Evolutionary conservation across 2,797 vertebrate genomes (phyloP).

Genomic region (Syngnathus acus): DNA sequence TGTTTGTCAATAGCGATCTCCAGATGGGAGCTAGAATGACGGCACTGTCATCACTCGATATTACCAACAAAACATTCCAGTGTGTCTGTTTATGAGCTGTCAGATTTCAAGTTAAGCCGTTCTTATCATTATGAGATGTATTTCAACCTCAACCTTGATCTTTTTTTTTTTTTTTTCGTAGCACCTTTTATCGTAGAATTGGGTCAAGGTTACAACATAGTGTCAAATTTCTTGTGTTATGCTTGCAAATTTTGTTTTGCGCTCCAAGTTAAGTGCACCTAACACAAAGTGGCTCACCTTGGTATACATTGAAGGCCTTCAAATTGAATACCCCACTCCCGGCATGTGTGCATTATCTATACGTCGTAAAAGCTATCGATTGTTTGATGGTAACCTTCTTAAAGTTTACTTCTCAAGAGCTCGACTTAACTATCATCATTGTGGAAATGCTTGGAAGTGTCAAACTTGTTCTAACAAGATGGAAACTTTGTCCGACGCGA

Average conservation of each 20-base stretch:
- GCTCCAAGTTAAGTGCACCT: neutral
- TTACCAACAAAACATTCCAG: neutral
- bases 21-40: neutral
- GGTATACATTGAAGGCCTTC: neutral
- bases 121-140: neutral
- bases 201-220: neutral
- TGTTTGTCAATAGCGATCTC: neutral
- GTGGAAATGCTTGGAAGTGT: neutral
- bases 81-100: neutral
- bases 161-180: neutral
- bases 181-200: neutral
- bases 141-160: neutral
- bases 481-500: neutral
- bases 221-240: neutral
- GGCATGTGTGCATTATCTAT: neutral
- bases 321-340: slow-evolving; percentile 8
- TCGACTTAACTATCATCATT: neutral
- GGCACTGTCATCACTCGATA: neutral
- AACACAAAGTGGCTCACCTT: slow-evolving; percentile 3
- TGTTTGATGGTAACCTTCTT: neutral
- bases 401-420: neutral
- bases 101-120: neutral
- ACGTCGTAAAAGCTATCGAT: slow-evolving; percentile 1
- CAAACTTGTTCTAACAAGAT: neutral
- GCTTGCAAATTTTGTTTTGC: neutral